Evolutionary conservation across 2,113 vertebrate genomes (phyloP), one percentile per base, ranked within the genome.

Genomic region (Epinephelus moara): DNA sequence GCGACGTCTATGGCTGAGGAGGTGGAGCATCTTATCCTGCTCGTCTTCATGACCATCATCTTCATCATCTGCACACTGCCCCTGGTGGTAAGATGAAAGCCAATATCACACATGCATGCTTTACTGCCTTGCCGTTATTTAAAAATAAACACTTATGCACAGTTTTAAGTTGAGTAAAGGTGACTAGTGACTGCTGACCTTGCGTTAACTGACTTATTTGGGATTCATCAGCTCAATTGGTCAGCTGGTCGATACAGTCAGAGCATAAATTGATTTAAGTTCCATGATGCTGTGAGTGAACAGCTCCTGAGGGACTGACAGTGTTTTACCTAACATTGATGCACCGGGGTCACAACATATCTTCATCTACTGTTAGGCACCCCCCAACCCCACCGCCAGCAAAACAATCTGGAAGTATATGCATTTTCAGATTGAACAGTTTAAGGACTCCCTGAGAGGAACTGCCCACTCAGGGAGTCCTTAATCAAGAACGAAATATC

Each of bases 21-120:
- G 94, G 95, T 97, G 12, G 97, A 99, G 89, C 97, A 98, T 60
- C 97, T 99, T 23, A 96, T 98, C 33, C 94, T 99, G 2, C 92
- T 99, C 73, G 94, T 97, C 82, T 93, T 99, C 86, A 98, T 99
- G 97, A 98, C 98, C 60, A 94, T 96, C 93, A 96, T 95, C 91
- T 99, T 99, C 60, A 95, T 97, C 76, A 91, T 98, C 88, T 99
- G 98, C 91, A 98, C 97, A 0, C 80, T 99, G 87, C 98, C 98
- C 0, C 94, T 99, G 76, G 96, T 97, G 90, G 98, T 99, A 95
- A 98, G 98, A 95, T 63, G 42, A 30, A 63, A 14, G 21, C 23
- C 19, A 0, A 47, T 25, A 1, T 55, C 72, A 49, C 53, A 67
- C 64, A 21, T 15, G 1, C 33, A 55, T 45, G 55, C n/a, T 50